Evolutionary conservation across 2,888 invertebrate genomes (phyloP), one percentile per base, ranked within the genome.

Genomic region (Hoplodrina ambigua): DNA sequence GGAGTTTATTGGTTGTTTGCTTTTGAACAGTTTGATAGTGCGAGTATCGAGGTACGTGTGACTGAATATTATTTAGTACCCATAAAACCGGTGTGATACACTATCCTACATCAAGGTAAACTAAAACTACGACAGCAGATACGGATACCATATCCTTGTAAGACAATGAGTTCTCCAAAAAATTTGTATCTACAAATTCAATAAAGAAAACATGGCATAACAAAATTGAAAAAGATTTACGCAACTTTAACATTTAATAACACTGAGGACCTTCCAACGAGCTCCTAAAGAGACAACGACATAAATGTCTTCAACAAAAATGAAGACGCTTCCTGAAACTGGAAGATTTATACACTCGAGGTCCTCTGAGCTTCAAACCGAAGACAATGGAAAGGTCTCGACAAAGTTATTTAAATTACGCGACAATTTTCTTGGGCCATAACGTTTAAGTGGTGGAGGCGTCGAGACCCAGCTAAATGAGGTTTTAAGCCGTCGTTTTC

Each of bases 341-440:
- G 78, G 78, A 88, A 92, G 92, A 92, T 93, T 94, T 92, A 93
- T 92, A 90, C 89, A 90, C 91, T 92, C 83, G 81, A 90, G 86
- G 86, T 86, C 84, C 88, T 86, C 83, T 77, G 84, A 84, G 84
- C 83, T 84, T 88, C 85, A 88, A 89, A 88, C 90, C 85, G 84
- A 90, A 91, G 88, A 93, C 93, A 94, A 92, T 92, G 86, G 87
- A 84, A 87, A 87, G 88, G 88, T 88, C 90, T 89, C 85, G 87
- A 89, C 89, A 88, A 93, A 93, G 93, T 94, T 94, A 94, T 94
- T 94, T 92, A 94, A 95, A 94, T 94, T 92, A 93, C 89, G 92
- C 93, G 94, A 94, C 93, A 94, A 94, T 94, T 94, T 94, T 94
- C 94, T 92, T 91, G 87, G 88, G 87, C 90, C 87, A 91, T 91